Evolutionary conservation across 2,888 invertebrate genomes (phyloP), one percentile per base, ranked within the genome.

Genomic region (Napeogenes inachia): DNA sequence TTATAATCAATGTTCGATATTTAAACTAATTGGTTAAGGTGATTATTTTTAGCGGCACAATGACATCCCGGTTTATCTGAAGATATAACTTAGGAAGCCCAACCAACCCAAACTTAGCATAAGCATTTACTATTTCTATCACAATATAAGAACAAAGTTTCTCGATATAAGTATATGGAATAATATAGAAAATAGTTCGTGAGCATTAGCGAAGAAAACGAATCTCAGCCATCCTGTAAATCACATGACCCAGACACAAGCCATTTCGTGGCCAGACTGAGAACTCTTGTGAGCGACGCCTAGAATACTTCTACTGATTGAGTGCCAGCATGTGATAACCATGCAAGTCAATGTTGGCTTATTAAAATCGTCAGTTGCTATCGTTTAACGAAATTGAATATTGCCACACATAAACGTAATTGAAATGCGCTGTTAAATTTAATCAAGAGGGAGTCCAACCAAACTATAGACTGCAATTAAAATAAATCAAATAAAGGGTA

Each of bases 361-460:
- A 66, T 63, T 66, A 50, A 61, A 61, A 60, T 56, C 47, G 54
- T 42, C 13, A 53, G 54, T 53, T n/a, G 5, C 30, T 56, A 54
- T 46, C 56, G 59, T 59, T 33, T 50, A 61, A 61, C 59, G 45
- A 56, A 59, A 57, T 57, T 33, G 53, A 46, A 63, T 56, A 54
- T 10, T 59, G 57, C 63, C 58, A 64, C 61, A 61, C 56, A 53
- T 59, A 57, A 54, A 42, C 54, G 45, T 66, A 63, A 63, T 63
- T 63, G 66, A 61, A 60, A 64, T 55, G 45, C 57, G 57, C 32
- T 47, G 53, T 57, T 56, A 50, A 54, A 61, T 57, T 63, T 58
- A 59, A 60, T 35, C 61, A 56, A 46, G 33, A 53, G 63, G 60
- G 62, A 60, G 61, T 42, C 55, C 56, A 3, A 45, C 53, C 56